These are phyloP conservation scores for Electrona antarctica DNA, from an alignment of 2,113 vertebrate genomes.

Conservation along the genomic window DNA sequence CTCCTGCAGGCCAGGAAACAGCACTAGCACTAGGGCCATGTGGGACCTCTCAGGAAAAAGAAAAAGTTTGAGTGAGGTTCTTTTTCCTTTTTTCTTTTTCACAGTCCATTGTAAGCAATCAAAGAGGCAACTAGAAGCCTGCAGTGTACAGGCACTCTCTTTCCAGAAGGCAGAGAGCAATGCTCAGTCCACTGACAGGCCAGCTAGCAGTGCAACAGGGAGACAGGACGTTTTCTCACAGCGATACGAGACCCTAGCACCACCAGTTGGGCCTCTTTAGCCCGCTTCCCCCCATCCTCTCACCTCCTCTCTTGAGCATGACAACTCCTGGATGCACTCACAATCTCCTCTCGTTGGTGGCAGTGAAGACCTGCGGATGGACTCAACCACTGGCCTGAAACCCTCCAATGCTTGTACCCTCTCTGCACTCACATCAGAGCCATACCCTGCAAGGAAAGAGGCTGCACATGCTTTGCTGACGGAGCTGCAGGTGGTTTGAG, in stretches of 20 bases:
- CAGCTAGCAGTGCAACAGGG: constrained; percentile 57
- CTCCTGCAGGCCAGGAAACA: constrained; percentile 72
- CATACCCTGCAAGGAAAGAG: constrained; percentile 36
- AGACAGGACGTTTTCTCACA: constrained; percentile 61
- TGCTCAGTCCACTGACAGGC: constrained; percentile 69
- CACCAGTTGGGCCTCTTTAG: constrained; percentile 55
- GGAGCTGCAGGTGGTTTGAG: constrained; percentile 62
- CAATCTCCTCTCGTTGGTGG: constrained; percentile 39
- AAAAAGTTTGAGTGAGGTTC: constrained; percentile 62
- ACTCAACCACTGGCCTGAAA: constrained; percentile 49
- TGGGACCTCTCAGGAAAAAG: constrained; percentile 71
- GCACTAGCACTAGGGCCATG: constrained; percentile 85
- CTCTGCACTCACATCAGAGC: constrained; percentile 45
- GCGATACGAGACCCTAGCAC: constrained; percentile 52
- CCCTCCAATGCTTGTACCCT: constrained; percentile 45
- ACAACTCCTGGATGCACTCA: constrained; percentile 63
- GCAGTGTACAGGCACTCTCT: constrained; percentile 68
- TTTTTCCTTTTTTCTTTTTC: constrained; percentile 53
- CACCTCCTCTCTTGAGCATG: constrained; percentile 29
- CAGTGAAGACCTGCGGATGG: constrained; percentile 66
- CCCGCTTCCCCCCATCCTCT: constrained; percentile 31
- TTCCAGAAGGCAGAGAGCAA: constrained; percentile 71
- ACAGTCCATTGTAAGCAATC: constrained; percentile 80
- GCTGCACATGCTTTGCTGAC: constrained; percentile 67
- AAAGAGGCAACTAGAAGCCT: constrained; percentile 76